Evolutionary conservation across 1,140 invertebrate species (phyloP).

Genomic region (Carcinoscorpius rotundicauda): DNA sequence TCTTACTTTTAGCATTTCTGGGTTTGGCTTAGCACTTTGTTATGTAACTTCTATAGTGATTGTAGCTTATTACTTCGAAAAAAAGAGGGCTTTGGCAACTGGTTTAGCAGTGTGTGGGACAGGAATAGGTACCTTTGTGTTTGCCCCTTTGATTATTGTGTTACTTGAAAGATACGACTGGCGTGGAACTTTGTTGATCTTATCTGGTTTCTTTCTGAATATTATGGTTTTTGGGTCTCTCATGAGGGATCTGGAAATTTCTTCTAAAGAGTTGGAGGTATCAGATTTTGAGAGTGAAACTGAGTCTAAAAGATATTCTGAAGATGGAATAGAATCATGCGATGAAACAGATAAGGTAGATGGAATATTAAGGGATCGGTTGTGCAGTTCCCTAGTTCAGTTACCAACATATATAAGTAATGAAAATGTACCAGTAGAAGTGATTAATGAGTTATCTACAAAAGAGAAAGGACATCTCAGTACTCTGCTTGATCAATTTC

Average conservation of each 20-base stretch:
- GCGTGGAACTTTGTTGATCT: conserved; percentile 69
- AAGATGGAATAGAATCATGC: too few relatives aligned
- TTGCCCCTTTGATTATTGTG: conserved; percentile 68
- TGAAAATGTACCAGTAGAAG: conserved; percentile 13
- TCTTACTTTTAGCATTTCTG: conserved; percentile 36
- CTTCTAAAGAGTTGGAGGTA: background rate
- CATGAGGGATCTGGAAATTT: conserved; percentile 58
- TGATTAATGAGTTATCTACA: conserved; percentile 21
- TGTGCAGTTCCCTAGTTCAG: conserved; percentile 63
- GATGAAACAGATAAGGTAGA: too few relatives aligned
- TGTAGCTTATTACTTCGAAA: conserved; percentile 93
- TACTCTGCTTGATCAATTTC: conserved; percentile 22
- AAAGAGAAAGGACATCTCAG: conserved; percentile 24
- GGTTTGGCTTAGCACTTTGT: conserved; percentile 38
- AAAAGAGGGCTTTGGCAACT: conserved; percentile 77
- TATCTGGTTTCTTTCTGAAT: conserved; percentile 73
- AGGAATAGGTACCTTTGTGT: conserved; percentile 69
- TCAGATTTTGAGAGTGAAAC: conserved; percentile 1
- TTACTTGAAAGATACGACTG: conserved; percentile 66
- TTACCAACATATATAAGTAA: conserved; percentile 61
- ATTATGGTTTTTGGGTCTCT: conserved; percentile 72
- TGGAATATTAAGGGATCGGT: conserved; percentile 4
- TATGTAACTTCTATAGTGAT: conserved; percentile 78
- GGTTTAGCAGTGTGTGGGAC: conserved; percentile 84
- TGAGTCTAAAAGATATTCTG: background rate